Evolutionary conservation across 2,797 vertebrate genomes (phyloP).

Genomic region (Poliocrania exsul): DNA sequence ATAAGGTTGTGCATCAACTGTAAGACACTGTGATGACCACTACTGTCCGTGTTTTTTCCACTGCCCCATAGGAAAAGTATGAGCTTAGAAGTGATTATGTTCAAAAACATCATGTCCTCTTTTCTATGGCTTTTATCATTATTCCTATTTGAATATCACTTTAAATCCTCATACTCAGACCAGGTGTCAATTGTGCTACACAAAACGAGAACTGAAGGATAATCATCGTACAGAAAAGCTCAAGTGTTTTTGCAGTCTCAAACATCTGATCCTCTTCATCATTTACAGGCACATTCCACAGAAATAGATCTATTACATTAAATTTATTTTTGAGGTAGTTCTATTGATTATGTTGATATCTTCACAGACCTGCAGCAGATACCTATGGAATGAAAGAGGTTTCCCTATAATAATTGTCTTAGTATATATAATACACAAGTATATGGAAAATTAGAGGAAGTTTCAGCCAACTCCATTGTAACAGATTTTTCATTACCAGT

Average conservation of each 20-base stretch:
- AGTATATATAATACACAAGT: background rate
- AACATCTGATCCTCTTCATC: background rate
- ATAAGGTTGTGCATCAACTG: background rate
- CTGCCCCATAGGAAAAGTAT: background rate
- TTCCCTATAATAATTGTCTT: background rate
- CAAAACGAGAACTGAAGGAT: background rate
- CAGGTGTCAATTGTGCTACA: background rate
- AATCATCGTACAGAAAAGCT: background rate
- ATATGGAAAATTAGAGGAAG: background rate
- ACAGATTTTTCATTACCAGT: background rate
- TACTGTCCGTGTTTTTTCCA: background rate
- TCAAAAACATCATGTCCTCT: background rate
- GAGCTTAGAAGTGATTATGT: background rate
- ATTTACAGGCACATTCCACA: background rate
- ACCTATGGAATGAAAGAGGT: background rate
- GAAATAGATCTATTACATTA: background rate
- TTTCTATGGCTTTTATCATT: background rate
- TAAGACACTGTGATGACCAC: background rate
- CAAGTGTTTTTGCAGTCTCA: background rate
- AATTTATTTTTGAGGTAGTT: background rate
- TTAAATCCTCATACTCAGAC: background rate
- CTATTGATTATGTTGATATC: background rate
- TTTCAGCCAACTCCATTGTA: background rate
- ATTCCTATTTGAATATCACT: background rate
- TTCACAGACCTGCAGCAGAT: background rate